Evolutionary conservation across 2,888 invertebrate genomes (phyloP), one percentile per base, ranked within the genome.

Genomic region (Bimastos eiseni): DNA sequence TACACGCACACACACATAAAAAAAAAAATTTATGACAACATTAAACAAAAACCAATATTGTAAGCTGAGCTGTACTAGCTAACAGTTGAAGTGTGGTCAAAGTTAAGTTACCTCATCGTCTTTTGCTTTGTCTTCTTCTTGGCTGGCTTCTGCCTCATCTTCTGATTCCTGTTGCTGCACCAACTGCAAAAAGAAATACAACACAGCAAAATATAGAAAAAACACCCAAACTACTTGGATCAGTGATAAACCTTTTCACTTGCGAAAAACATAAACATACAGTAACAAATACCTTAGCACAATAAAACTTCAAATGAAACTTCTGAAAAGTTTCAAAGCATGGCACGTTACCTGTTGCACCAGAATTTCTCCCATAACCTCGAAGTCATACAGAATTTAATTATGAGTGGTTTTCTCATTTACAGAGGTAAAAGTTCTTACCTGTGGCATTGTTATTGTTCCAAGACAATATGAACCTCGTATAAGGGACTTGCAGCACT

Each of bases 401-500:
- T 70, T n/a, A 17, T n/a, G 24, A 17, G 24, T 30, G 8, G n/a
- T 70, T n/a, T n/a, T 70, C n/a, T 70, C n/a, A 49, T 30, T 70
- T 70, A n/a, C 30, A 70, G 70, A 11, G n/a, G n/a, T n/a, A n/a
- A 70, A 70, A 70, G 8, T 70, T 70, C 70, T 86, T 86, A 86
- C 86, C 86, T 86, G 86, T 36, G 86, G 86, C 33, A 86, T 34
- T 19, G 86, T 86, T 86, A 86, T 86, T 33, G 34, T 37, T 86
- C 95, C 95, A 13, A 94, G 94, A 92, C 95, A 95, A 92, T 95
- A 95, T 13, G 95, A 94, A 90, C 94, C 94, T 92, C 96, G 95
- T 38, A 99, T 96, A 92, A 97, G 97, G 0, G 98, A 98, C 94
- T 98, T 97, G 95, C 99, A 99, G 94, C 99, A 99, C 94, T 97